phyloP scores from a whole-genome alignment of 2,797 vertebrate genomes.

The Spinibarbus caldwelli region DNA sequence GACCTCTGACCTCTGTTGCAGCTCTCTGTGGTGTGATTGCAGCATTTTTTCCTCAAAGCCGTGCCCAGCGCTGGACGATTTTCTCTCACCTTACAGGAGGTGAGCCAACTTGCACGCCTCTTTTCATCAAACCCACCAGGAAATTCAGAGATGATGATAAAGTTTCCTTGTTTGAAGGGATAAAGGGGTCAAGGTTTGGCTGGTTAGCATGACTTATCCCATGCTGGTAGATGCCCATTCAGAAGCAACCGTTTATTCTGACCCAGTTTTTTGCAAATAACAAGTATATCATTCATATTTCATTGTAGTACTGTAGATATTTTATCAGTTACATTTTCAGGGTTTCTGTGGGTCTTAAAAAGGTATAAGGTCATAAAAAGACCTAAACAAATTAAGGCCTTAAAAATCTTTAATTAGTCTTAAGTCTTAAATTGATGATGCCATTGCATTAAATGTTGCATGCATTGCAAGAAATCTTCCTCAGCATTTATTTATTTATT shows the following conservation, averaged over 20 bases:
- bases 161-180: not conserved
- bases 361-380: too few species aligned
- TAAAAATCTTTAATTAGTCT: too few species aligned
- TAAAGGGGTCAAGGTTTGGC: not conserved
- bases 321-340: not conserved
- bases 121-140: not conserved
- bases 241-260: not conserved
- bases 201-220: not conserved
- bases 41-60: conserved; percentile 47
- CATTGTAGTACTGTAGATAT: not conserved
- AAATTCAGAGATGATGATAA: not conserved
- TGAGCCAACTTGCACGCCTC: conserved; percentile 14
- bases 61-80: conserved; percentile 49
- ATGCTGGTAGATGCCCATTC: not conserved
- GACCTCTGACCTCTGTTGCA: conserved; percentile 40
- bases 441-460: too few species aligned
- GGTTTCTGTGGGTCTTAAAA: not conserved
- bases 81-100: conserved; percentile 52
- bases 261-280: not conserved
- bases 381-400: too few species aligned
- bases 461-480: not conserved
- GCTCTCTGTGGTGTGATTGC: conserved; percentile 48
- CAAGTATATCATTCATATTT: not conserved
- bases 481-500: not conserved
- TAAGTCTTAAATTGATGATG: too few species aligned